phyloP scores from a whole-genome alignment of 2,797 vertebrate genomes.

The Myotis daubentonii region DNA sequence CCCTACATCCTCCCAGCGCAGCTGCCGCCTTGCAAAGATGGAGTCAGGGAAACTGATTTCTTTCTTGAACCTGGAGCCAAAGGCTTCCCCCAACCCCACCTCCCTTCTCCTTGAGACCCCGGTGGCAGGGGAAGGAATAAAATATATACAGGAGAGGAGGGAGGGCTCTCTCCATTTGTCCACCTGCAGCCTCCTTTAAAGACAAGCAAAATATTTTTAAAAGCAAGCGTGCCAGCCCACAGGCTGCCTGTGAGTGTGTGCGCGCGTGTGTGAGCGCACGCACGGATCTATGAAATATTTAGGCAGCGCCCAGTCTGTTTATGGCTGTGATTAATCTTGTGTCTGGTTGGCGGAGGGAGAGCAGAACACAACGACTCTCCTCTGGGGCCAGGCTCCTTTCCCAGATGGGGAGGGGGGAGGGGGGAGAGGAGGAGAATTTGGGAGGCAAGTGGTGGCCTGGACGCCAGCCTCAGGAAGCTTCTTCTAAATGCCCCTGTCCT shows the following conservation, averaged over 20 bases:
- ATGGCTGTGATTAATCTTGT: slow-evolving; percentile 81
- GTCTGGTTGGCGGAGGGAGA: slow-evolving; percentile 68
- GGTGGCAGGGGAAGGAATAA: background rate
- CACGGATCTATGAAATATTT: slow-evolving; percentile 82
- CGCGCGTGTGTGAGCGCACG: slow-evolving; percentile 7
- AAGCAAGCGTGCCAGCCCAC: background rate
- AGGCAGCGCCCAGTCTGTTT: slow-evolving; percentile 77
- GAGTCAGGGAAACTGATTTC: background rate
- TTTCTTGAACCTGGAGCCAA: background rate
- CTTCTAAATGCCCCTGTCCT: background rate
- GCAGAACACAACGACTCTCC: slow-evolving; percentile 55
- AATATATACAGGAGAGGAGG: background rate
- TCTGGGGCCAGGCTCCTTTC: background rate
- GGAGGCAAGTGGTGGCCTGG: background rate
- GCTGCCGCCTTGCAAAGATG: background rate
- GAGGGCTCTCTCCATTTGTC: rapidly evolving
- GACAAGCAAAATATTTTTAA: slow-evolving; percentile 54
- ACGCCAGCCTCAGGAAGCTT: background rate
- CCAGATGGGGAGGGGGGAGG: background rate
- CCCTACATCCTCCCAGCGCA: no score
- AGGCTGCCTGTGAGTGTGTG: slow-evolving; percentile 59
- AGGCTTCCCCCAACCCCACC: background rate
- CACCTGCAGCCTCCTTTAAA: slow-evolving; percentile 25
- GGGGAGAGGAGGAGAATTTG: background rate
- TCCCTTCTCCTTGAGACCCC: background rate